Conservation (phyloP, 2,888 invertebrate genomes). For the Cynaeus angustus region DNA sequence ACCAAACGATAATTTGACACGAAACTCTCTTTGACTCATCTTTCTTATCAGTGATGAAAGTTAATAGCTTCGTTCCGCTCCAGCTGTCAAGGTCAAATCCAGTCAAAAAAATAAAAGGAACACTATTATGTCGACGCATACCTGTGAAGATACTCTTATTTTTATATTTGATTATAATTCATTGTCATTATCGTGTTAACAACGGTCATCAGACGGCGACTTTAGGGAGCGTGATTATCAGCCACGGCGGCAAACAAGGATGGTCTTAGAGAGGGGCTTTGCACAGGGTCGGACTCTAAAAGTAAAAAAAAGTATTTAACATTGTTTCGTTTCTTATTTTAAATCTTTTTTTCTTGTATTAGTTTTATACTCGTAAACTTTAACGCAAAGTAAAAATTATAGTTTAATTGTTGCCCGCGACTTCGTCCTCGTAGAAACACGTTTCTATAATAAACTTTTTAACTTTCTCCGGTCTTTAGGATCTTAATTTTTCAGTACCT, state of each 20-base stretch:
- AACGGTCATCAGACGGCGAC: conserved; percentile 58
- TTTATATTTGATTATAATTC: conserved; percentile 61
- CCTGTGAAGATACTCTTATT: conserved; percentile 50
- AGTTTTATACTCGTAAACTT: too few species aligned
- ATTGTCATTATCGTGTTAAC: conserved; percentile 63
- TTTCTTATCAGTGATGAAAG: conserved; percentile 40
- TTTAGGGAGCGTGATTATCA: conserved; percentile 58
- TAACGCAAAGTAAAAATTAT: too few species aligned
- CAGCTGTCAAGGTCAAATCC: conserved; percentile 20
- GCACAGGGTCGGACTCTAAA: conserved; percentile 37
- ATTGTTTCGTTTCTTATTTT: too few species aligned
- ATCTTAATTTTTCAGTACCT: too few species aligned
- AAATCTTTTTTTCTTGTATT: too few species aligned
- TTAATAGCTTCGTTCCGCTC: conserved; percentile 45
- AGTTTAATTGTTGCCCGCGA: too few species aligned
- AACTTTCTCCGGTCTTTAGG: too few species aligned
- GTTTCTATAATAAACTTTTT: too few species aligned
- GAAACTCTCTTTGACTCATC: conserved; percentile 27
- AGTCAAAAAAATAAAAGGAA: conserved; percentile 20
- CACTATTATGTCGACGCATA: conserved; percentile 32
- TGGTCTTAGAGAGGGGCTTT: conserved; percentile 34
- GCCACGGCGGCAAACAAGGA: conserved; percentile 43
- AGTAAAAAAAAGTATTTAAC: not conserved
- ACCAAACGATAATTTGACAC: conserved; percentile 12
- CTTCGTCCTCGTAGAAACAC: too few species aligned